Base-by-base conservation (phyloP, 2,888 invertebrate genomes). In the Ferrisia virgata region DNA sequence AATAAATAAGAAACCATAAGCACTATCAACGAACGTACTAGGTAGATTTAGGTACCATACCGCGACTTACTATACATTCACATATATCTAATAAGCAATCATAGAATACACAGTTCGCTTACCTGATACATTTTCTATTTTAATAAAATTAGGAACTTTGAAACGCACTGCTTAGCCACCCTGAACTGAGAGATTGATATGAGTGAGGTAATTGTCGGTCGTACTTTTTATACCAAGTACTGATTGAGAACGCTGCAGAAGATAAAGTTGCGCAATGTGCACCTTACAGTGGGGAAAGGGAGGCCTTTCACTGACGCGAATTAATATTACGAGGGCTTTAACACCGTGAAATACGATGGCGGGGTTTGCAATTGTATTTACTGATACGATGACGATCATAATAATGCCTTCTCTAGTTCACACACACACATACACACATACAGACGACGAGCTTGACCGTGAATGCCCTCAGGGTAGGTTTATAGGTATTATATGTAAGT, bases 401-500 rank as follows among this genome's bases (percentile, higher is more conserved):
- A 58, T 18, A 43, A 58, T 18, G 31, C 81, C 72, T 72, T 72
- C 33, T 64, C 64, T 33, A 58, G 58, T 31, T 39, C n/a, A 43
- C 3, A 39, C 33, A 80, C n/a, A n/a, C n/a, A n/a, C n/a, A n/a
- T n/a, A n/a, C n/a, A n/a, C n/a, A n/a, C n/a, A n/a, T n/a, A n/a
- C n/a, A n/a, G n/a, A n/a, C n/a, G 80, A 81, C 81, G 81, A 81
- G 81, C 81, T 81, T 81, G 81, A 81, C 81, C 81, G 53, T 64
- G 58, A 64, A 81, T 81, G 18, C 33, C 81, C 81, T 31, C 8
- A 8, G 81, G 81, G 64, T 15, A 81, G 81, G 47, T 53, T 64
- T n/a, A n/a, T n/a, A n/a, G 33, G 31, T 9, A 47, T 64, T 13
- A 64, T 28, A 25, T 64, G 58, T 11, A 2, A 28, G 25, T 18